phyloP scores from a whole-genome alignment of 1,140 invertebrate genomes.

The Scaptomyza pallida region DNA sequence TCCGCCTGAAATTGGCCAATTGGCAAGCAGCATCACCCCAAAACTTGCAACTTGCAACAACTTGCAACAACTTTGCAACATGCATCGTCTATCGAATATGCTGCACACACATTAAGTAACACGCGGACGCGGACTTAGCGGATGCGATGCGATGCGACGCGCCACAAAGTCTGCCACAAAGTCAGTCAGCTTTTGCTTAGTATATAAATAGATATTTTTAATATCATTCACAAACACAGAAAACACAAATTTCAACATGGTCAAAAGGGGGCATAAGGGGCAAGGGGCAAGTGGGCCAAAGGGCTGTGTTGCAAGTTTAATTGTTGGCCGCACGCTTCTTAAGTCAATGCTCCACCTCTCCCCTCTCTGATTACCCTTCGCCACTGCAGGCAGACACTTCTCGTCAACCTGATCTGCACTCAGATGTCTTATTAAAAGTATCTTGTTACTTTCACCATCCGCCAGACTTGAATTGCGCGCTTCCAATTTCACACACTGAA shows the following conservation, averaged over 20 bases:
- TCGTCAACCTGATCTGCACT: conserved; percentile 17
- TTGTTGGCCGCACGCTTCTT: conserved; percentile 65
- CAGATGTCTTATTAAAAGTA: conserved; percentile 82
- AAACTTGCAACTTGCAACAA: too few species aligned
- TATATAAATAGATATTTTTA: too few species aligned
- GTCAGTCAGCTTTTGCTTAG: conserved; percentile 55
- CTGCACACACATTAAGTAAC: conserved; percentile 76
- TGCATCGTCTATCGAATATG: conserved; percentile 27
- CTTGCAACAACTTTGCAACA: too few species aligned
- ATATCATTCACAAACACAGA: too few species aligned
- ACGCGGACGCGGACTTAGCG: conserved; percentile 40
- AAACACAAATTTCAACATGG: too few species aligned
- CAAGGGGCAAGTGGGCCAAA: not conserved
- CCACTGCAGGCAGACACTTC: not conserved
- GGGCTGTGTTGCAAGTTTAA: too few species aligned
- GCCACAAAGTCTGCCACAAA: conserved; percentile 59
- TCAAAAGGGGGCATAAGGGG: too few species aligned
- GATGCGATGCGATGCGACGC: conserved; percentile 23
- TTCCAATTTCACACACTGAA: conserved; percentile 75
- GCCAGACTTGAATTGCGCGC: conserved; percentile 79
- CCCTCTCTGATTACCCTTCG: not conserved
- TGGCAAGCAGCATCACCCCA: conserved; percentile 30
- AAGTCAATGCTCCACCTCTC: conserved; percentile 26
- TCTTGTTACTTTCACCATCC: conserved; percentile 83
- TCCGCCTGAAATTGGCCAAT: conserved; percentile 67